Conservation (phyloP, 2,888 invertebrate genomes). For the Apodemia zela region DNA sequence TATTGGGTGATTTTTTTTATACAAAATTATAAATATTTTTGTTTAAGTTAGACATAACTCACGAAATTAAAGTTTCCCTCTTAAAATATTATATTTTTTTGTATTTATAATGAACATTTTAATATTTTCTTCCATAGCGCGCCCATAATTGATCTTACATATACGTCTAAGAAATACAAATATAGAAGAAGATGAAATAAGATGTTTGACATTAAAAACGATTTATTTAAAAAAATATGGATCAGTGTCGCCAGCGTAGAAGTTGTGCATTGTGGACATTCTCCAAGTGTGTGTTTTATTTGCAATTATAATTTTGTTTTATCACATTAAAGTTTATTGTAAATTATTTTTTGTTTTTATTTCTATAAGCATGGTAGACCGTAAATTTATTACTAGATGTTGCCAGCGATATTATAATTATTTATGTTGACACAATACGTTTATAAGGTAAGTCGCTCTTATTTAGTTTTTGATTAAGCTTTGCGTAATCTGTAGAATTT, state of each 20-base stretch:
- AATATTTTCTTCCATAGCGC: slow-evolving; percentile 66
- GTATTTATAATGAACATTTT: slow-evolving; percentile 34
- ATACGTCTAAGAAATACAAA: slow-evolving; percentile 70
- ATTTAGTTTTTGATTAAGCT: background rate
- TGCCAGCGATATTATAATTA: background rate
- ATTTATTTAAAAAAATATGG: slow-evolving; percentile 29
- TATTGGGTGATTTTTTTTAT: background rate
- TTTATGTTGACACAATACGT: background rate
- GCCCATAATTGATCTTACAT: slow-evolving; percentile 68
- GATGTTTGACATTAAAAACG: slow-evolving; percentile 27
- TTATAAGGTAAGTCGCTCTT: background rate
- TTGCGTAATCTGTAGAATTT: background rate
- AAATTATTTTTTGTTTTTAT: slow-evolving; percentile 60
- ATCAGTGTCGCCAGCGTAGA: slow-evolving; percentile 50
- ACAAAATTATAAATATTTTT: background rate
- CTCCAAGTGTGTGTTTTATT: slow-evolving; percentile 58
- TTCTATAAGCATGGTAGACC: slow-evolving; percentile 66
- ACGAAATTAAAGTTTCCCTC: background rate
- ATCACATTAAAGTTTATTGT: slow-evolving; percentile 69
- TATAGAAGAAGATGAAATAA: slow-evolving; percentile 61
- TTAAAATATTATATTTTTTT: background rate
- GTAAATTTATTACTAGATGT: slow-evolving; percentile 23
- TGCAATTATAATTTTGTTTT: slow-evolving; percentile 55
- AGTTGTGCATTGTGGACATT: slow-evolving; percentile 53
- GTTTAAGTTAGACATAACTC: background rate